Base-by-base conservation (phyloP, 2,113 vertebrate species). In the Ahaetulla prasina region DNA sequence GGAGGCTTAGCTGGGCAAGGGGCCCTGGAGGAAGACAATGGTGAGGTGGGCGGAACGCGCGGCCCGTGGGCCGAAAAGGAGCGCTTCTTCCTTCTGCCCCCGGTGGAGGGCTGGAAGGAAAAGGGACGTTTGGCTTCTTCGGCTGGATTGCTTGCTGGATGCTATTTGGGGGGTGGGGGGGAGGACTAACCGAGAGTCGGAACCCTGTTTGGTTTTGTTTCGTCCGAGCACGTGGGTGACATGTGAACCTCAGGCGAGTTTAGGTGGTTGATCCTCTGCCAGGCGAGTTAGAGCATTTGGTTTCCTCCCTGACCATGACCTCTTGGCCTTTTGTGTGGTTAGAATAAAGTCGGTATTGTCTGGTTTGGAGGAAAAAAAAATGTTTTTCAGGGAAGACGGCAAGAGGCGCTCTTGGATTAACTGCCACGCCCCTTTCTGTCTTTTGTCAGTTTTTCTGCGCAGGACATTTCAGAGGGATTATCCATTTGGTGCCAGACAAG, bases 361-460 rank as follows among this genome's bases (percentile, higher is more conserved):
- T 43, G 35, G 27, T n/a, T 45, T 35, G 27, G n/a, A 0, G 3
- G 9, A 52, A 8, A 57, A 57, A 23, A 2, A 30, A 25, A n/a
- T 22, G 27, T 39, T 35, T 60, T 80, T 20, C 43, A 47, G 43
- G 0, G 49, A 68, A 5, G 35, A 23, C 50, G 5, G n/a, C 20
- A 52, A 88, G 63, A 27, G 50, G 60, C 27, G 87, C 63, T 80
- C 39, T n/a, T 30, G 50, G 87, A 85, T 50, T 60, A 25, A 80
- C 22, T 7, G 92, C 88, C 92, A 89, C 92, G 88, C 92, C 92
- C 92, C 74, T 80, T 92, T 52, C 14, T 54, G 18, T 35, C 39
- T 63, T 87, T 88, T 88, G 60, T 92, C 57, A 30, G 23, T 22
- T 16, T 43, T 35, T 35, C 52, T 7, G 52, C 45, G 55, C 22